A percentile compares a stretch with the other conserved stretches of the same genome.
Evolutionary conservation across 2,113 vertebrate genomes (phyloP).

Genomic region (Sylvilagus bachmani): DNA sequence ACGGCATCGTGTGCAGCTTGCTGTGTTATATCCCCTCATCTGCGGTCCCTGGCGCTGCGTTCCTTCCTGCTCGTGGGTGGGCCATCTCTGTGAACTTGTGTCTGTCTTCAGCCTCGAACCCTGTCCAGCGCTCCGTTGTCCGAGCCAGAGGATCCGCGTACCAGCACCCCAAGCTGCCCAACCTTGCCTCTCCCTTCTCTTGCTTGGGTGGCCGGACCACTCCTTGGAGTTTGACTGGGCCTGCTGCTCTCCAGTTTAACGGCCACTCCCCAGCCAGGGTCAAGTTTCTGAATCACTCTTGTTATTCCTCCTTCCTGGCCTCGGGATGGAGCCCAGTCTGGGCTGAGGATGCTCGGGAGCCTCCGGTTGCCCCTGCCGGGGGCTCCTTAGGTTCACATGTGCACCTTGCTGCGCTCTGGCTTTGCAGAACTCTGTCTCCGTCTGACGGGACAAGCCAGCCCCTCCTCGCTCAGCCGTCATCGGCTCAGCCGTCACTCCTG

Average conservation of each 20-base stretch:
- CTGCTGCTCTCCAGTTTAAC: background rate
- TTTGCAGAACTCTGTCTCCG: background rate
- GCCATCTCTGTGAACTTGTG: background rate
- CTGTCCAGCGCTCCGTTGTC: background rate
- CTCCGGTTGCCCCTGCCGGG: background rate
- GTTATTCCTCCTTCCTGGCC: background rate
- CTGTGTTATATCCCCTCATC: background rate
- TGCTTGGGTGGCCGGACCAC: rapidly evolving
- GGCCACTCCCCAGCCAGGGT: background rate
- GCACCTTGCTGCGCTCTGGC: background rate
- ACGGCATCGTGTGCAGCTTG: background rate
- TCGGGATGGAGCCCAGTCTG: background rate
- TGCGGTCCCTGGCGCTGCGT: background rate
- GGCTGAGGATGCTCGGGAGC: background rate
- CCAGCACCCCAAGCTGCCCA: too few relatives aligned
- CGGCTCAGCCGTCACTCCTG: background rate
- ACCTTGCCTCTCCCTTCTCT: background rate
- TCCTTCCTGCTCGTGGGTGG: background rate
- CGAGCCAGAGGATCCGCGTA: background rate
- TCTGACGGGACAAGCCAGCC: background rate
- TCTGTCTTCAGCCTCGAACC: background rate
- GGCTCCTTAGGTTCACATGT: background rate
- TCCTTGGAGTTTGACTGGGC: background rate
- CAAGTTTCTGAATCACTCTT: background rate
- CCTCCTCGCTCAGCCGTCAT: background rate